Evolutionary conservation across 2,113 vertebrate genomes (phyloP).

Genomic region (Crocuta crocuta): DNA sequence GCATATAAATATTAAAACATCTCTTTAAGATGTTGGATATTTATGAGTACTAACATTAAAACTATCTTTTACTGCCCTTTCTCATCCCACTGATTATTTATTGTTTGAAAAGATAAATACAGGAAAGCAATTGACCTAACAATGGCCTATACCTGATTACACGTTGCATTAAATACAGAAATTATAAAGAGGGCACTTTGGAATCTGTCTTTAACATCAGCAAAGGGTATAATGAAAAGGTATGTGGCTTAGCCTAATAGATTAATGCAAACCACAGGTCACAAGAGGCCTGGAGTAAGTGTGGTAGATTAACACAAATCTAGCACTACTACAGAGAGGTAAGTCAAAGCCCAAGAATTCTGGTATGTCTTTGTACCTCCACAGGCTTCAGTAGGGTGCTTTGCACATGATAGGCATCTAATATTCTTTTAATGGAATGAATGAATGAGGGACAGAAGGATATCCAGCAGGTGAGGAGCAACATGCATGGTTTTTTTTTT

Average conservation of each 20-base stretch:
- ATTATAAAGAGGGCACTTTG: slow-evolving; percentile 62
- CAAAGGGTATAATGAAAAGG: slow-evolving; percentile 74
- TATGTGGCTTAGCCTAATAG: slow-evolving; percentile 62
- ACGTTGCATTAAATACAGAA: slow-evolving; percentile 70
- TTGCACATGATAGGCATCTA: neutral
- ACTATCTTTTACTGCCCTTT: slow-evolving; percentile 63
- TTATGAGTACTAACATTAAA: slow-evolving; percentile 70
- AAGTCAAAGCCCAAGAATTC: neutral
- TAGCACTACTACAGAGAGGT: neutral
- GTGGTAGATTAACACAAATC: slow-evolving; percentile 30
- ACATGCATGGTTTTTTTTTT: neutral
- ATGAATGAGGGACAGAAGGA: neutral
- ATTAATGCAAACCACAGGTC: slow-evolving; percentile 73
- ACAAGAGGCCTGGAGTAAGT: slow-evolving; percentile 33
- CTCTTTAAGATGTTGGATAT: slow-evolving; percentile 67
- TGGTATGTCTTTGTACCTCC: neutral
- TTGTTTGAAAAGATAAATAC: slow-evolving; percentile 78
- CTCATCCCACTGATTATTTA: slow-evolving; percentile 75
- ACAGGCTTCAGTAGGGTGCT: neutral
- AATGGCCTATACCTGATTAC: slow-evolving; percentile 72
- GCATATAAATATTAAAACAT: slow-evolving; percentile 65
- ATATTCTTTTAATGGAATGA: neutral
- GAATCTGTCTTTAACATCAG: slow-evolving; percentile 53
- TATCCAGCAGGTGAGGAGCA: neutral
- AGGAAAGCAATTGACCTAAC: slow-evolving; percentile 74